Percentiles rank a stretch among this genome's conserved stretches.
phyloP scores from a whole-genome alignment of 2,888 invertebrate species.

The Apodemia duryi region DNA sequence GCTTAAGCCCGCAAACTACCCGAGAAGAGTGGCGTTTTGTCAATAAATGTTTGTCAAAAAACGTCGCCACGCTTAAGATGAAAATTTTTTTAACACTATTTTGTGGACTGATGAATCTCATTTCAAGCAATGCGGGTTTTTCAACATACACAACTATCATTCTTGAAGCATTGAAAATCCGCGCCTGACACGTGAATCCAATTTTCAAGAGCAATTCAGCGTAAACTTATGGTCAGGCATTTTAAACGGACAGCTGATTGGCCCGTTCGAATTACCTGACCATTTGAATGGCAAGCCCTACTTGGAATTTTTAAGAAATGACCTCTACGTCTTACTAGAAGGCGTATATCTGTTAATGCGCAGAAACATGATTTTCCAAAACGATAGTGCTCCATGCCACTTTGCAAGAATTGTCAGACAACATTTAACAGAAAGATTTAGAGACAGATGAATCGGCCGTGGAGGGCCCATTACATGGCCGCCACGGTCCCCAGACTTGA shows the following conservation, averaged over 20 bases:
- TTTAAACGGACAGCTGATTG: too few relatives aligned
- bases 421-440: not conserved
- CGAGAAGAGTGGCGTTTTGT: constrained; percentile 9
- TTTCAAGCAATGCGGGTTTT: not conserved
- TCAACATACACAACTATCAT: constrained; percentile 14
- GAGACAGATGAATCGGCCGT: not conserved
- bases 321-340: not conserved
- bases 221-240: not conserved
- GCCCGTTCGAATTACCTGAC: not conserved
- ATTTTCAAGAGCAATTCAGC: not conserved
- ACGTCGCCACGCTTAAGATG: constrained; percentile 4
- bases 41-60: not conserved
- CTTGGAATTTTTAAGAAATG: not conserved
- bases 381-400: not conserved
- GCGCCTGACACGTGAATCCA: constrained; percentile 8
- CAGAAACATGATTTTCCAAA: not conserved
- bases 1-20: constrained; percentile 12
- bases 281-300: not conserved
- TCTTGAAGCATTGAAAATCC: constrained; percentile 15
- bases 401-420: not conserved
- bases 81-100: constrained; percentile 2
- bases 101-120: constrained; percentile 13
- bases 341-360: not conserved
- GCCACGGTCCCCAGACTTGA: not conserved
- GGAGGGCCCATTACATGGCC: not conserved